These are phyloP conservation scores for Apis florea DNA, from an alignment of 1,140 invertebrate genomes.

Conservation along the genomic window DNA sequence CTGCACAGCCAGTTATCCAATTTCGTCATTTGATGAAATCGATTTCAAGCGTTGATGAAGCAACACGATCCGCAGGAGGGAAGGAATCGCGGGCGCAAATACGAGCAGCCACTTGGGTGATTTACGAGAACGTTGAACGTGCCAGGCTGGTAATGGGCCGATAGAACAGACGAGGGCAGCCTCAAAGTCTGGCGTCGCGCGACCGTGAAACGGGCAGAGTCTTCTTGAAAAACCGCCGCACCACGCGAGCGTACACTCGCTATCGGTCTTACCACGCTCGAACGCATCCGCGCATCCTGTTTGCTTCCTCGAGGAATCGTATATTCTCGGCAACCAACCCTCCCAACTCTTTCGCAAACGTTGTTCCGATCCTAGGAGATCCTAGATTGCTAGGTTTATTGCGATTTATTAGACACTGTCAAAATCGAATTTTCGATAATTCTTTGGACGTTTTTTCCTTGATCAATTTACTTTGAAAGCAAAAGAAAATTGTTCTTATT, in stretches of 20 bases:
- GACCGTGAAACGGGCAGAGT: slow-evolving; percentile 63
- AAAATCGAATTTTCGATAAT: background rate
- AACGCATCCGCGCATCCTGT: slow-evolving; percentile 62
- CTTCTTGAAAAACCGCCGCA: slow-evolving; percentile 59
- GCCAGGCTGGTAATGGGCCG: slow-evolving; percentile 68
- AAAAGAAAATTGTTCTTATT: too few species aligned
- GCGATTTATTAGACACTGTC: background rate
- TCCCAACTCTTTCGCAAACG: background rate
- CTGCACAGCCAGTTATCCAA: background rate
- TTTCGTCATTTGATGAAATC: background rate
- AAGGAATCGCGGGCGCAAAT: slow-evolving; percentile 57
- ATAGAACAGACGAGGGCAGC: slow-evolving; percentile 53
- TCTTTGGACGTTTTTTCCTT: background rate
- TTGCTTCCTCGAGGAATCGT: slow-evolving; percentile 30
- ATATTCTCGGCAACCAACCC: background rate
- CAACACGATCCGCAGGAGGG: background rate
- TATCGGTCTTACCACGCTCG: slow-evolving; percentile 66
- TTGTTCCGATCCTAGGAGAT: background rate
- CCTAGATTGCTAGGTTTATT: background rate
- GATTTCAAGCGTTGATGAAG: background rate
- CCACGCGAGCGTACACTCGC: slow-evolving; percentile 43
- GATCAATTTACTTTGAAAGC: too few species aligned
- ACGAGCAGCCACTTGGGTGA: slow-evolving; percentile 54
- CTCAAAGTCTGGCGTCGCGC: slow-evolving; percentile 69
- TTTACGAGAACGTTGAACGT: slow-evolving; percentile 69